Conservation (phyloP, 2,888 invertebrate species). For the Abscondita cerata region DNA sequence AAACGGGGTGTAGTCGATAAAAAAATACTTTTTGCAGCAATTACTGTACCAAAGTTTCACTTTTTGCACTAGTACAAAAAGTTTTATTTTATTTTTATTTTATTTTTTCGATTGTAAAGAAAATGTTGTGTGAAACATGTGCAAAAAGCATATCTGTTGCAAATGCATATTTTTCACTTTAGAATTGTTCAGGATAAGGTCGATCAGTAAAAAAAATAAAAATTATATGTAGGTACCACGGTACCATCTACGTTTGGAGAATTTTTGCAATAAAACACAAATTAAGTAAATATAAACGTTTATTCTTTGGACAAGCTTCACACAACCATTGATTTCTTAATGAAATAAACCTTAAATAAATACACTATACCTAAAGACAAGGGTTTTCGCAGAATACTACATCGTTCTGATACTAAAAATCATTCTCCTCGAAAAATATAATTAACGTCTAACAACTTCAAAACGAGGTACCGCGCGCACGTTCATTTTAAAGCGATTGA, state of each 20-base stretch:
- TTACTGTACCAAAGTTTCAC: too few species aligned
- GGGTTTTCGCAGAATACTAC: neutral
- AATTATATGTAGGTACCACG: neutral
- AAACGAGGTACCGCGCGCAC: too few species aligned
- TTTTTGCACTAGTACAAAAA: too few species aligned
- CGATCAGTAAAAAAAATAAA: constrained; percentile 4
- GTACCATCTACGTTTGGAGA: neutral
- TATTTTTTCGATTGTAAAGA: neutral
- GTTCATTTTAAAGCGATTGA: too few species aligned
- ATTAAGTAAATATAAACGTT: constrained; percentile 7
- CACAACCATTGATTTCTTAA: constrained; percentile 4
- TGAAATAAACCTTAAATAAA: neutral
- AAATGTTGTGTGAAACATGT: neutral
- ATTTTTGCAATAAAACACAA: constrained; percentile 7
- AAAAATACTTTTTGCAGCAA: constrained; percentile 1
- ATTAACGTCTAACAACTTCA: too few species aligned
- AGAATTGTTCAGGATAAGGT: neutral
- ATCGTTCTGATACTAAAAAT: too few species aligned
- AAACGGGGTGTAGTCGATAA: constrained; percentile 8
- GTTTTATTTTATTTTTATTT: neutral
- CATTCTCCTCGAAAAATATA: too few species aligned
- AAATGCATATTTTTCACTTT: constrained; percentile 2
- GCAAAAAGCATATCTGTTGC: neutral
- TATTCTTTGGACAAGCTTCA: neutral
- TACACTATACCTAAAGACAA: constrained; percentile 1